Evolutionary conservation across 2,797 vertebrate genomes (phyloP).

Genomic region (Schizothorax lantsangensis): DNA sequence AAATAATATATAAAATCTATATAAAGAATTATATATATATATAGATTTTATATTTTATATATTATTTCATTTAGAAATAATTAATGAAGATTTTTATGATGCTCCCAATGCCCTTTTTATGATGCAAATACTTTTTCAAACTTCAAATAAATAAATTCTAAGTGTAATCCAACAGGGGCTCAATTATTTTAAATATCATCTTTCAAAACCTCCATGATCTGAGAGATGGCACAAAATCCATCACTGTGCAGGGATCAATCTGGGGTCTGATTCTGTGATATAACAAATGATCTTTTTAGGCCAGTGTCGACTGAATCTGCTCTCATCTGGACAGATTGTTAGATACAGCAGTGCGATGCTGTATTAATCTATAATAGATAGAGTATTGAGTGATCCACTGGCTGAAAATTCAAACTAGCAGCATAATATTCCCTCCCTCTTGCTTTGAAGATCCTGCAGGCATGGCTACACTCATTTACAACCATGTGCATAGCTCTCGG

Average conservation of each 20-base stretch:
- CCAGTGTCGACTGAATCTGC: background rate
- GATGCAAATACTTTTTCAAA: background rate
- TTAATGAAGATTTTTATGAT: background rate
- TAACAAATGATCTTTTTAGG: constrained; percentile 22
- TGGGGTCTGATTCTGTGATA: constrained; percentile 17
- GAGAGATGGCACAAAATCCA: constrained; percentile 21
- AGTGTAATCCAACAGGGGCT: background rate
- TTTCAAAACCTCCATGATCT: constrained; percentile 13
- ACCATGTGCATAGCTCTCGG: background rate
- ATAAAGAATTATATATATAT: no score
- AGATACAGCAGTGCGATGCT: constrained; percentile 7
- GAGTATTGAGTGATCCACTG: constrained; percentile 12
- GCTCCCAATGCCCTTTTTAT: background rate
- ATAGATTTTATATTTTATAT: background rate
- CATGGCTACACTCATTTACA: constrained; percentile 27
- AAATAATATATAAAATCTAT: no score
- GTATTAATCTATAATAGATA: constrained; percentile 41
- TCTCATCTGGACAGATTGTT: constrained; percentile 31
- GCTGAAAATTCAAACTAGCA: constrained; percentile 31
- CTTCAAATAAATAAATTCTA: constrained; percentile 14
- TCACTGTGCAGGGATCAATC: background rate
- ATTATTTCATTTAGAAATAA: background rate
- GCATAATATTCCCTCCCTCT: constrained; percentile 13
- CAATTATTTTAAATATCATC: constrained; percentile 29
- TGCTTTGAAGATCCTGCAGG: constrained; percentile 34